phyloP scores from a whole-genome alignment of 2,797 vertebrate species.

The Loris lydekkerianus region DNA sequence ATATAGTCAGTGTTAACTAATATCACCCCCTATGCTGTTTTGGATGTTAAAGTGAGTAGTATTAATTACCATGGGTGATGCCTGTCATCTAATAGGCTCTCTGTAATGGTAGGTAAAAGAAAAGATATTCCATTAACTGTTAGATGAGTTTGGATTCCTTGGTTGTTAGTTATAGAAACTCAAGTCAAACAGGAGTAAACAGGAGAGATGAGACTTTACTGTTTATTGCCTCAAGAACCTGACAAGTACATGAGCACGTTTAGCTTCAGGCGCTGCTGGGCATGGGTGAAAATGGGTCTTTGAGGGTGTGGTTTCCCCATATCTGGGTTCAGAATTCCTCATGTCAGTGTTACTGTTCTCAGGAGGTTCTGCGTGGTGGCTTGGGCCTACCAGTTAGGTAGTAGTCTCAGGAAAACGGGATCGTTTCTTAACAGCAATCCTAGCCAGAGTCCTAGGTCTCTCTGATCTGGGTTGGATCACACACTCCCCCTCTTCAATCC shows the following conservation, averaged over 20 bases:
- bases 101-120: background rate
- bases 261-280: background rate
- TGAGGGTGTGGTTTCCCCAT: fast-evolving
- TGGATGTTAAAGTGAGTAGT: background rate
- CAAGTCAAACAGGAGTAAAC: background rate
- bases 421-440: background rate
- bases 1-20: background rate
- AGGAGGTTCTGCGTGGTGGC: fast-evolving
- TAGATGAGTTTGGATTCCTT: background rate
- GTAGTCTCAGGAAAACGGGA: fast-evolving
- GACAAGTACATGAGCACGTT: fast-evolving
- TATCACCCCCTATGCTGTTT: fast-evolving
- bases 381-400: fast-evolving
- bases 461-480: background rate
- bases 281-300: fast-evolving
- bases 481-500: fast-evolving
- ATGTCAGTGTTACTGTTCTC: fast-evolving
- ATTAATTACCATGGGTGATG: background rate
- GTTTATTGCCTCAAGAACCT: background rate
- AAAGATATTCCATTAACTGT: background rate
- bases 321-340: background rate
- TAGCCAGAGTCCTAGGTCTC: fast-evolving
- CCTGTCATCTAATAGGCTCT: background rate
- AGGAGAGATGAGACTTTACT: background rate
- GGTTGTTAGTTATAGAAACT: background rate